phyloP scores from a whole-genome alignment of 2,888 invertebrate species.

The Sturmia bella region DNA sequence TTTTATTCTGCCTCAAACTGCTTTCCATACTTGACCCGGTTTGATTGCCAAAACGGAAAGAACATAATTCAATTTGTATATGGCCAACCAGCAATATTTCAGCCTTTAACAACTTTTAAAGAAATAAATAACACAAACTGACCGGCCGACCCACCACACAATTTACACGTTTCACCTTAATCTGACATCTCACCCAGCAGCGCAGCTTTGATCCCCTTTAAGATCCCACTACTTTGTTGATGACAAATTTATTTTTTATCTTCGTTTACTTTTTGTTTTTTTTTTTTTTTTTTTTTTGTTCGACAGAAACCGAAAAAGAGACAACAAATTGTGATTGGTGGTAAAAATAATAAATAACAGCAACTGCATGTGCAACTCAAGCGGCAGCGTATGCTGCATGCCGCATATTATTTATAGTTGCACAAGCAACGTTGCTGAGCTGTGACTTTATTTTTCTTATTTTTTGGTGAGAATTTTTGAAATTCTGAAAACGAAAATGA shows the following conservation, averaged over 20 bases:
- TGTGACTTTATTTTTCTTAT: too few species aligned
- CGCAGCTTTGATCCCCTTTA: conserved; percentile 1
- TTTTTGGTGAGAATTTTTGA: conserved; percentile 45
- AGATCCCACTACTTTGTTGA: conserved; percentile 18
- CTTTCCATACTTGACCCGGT: conserved; percentile 18
- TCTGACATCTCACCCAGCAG: conserved; percentile 4
- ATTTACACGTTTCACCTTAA: conserved; percentile 5
- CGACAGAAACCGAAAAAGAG: conserved; percentile 29
- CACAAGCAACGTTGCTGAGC: conserved; percentile 39
- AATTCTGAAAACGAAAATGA: conserved; percentile 58
- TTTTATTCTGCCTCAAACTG: not conserved
- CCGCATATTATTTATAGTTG: conserved; percentile 64
- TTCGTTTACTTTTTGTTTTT: conserved; percentile 17
- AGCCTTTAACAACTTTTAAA: conserved; percentile 47
- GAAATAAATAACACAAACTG: conserved; percentile 39
- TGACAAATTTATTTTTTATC: conserved; percentile 57
- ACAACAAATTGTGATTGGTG: conserved; percentile 47
- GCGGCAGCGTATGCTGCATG: conserved; percentile 20
- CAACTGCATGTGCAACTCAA: not conserved
- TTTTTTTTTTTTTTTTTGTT: conserved; percentile 16
- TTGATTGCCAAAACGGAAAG: conserved; percentile 29
- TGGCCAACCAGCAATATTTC: conserved; percentile 42
- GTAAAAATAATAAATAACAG: not conserved
- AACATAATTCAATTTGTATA: conserved; percentile 37
- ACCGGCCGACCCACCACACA: conserved; percentile 29